A percentile compares a stretch with the other conserved stretches of the same genome.
Evolutionary conservation across 1,140 invertebrate species (phyloP).

Genomic region (Leptopilina boulardi): DNA sequence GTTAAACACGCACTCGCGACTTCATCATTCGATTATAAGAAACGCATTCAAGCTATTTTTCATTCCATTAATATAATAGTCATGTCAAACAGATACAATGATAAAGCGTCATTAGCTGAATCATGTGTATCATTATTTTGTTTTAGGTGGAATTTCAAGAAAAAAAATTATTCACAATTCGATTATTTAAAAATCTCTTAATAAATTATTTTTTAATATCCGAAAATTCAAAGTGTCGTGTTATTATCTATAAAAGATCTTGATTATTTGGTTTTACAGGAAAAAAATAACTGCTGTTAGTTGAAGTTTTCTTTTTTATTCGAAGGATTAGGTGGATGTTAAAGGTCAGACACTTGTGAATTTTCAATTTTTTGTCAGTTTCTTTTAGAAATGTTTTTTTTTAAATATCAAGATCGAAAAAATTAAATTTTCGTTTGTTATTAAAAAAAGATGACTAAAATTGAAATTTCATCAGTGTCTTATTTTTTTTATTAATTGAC

Average conservation of each 20-base stretch:
- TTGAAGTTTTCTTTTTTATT: not conserved
- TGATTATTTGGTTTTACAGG: conserved; percentile 37
- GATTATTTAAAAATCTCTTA: not conserved
- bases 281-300: conserved; percentile 16
- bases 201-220: not conserved
- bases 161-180: not conserved
- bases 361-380: not conserved
- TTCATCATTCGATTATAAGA: conserved; percentile 35
- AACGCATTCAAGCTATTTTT: conserved; percentile 25
- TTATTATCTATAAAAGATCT: conserved; percentile 44
- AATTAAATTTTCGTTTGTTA: too few relatives aligned
- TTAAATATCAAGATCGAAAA: not conserved
- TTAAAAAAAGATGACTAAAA: not conserved
- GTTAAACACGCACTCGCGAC: conserved; percentile 43
- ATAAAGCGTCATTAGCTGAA: not conserved
- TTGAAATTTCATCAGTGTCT: conserved; percentile 21
- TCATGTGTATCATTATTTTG: conserved; percentile 26
- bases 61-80: conserved; percentile 17
- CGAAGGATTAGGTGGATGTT: conserved; percentile 21
- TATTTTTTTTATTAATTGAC: conserved; percentile 1
- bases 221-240: conserved; percentile 40
- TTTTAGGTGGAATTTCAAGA: conserved; percentile 3
- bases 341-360: conserved; percentile 6
- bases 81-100: conserved; percentile 24
- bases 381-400: not conserved